phyloP scores from a whole-genome alignment of 2,888 invertebrate genomes.

The Yponomeuta sedellus region DNA sequence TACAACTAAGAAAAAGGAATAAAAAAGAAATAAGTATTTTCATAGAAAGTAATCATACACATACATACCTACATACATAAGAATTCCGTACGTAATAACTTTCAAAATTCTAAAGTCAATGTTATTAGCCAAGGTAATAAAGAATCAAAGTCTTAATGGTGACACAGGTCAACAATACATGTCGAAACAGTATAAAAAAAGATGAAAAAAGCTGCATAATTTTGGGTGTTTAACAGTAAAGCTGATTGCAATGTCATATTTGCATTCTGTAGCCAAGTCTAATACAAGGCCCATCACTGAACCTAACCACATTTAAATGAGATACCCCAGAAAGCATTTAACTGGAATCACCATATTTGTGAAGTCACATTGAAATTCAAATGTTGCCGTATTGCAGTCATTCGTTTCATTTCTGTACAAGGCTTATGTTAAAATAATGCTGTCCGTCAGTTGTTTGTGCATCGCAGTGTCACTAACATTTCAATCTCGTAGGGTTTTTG shows the following conservation, averaged over 20 bases:
- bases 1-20: too few relatives aligned
- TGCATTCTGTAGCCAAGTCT: neutral
- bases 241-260: neutral
- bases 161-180: neutral
- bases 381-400: constrained; percentile 63
- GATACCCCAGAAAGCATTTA: constrained; percentile 52
- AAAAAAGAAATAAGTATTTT: too few relatives aligned
- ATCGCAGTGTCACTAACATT: constrained; percentile 72
- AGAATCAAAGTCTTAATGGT: neutral
- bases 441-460: constrained; percentile 70
- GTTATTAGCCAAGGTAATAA: neutral
- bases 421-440: constrained; percentile 74
- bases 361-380: constrained; percentile 69
- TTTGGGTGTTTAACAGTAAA: neutral
- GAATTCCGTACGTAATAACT: neutral
- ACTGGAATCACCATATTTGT: constrained; percentile 59
- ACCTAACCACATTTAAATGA: constrained; percentile 41
- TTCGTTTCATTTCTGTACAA: constrained; percentile 66
- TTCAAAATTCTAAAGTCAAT: neutral
- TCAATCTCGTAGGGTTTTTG: constrained; percentile 69
- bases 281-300: neutral
- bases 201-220: neutral
- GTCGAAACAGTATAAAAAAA: neutral
- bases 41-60: too few relatives aligned
- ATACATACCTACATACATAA: too few relatives aligned